Percentiles rank a stretch among this genome's conserved stretches.
Evolutionary conservation across 2,797 vertebrate genomes (phyloP).

Genomic region (Vultur gryphus): DNA sequence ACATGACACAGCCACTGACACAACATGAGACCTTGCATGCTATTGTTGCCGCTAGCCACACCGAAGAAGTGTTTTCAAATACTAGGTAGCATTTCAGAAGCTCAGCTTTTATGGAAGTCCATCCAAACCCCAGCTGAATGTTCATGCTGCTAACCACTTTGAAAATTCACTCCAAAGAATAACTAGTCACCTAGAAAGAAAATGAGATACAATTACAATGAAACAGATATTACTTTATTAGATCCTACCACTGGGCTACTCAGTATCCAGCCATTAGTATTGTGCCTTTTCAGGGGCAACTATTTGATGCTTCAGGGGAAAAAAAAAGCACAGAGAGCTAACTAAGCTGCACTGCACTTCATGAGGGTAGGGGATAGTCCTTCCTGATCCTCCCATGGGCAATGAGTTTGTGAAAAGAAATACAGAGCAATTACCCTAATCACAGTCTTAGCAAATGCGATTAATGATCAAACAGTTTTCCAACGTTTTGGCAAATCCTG

Average conservation of each 20-base stretch:
- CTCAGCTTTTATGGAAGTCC: neutral
- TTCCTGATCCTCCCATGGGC: neutral
- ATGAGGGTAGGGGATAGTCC: neutral
- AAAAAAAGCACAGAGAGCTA: neutral
- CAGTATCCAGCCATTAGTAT: neutral
- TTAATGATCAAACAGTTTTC: conserved; percentile 40
- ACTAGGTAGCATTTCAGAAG: neutral
- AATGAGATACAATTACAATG: neutral
- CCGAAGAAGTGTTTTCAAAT: neutral
- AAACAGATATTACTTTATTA: neutral
- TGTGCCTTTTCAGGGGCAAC: neutral
- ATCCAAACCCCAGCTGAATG: neutral
- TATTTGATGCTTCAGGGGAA: neutral
- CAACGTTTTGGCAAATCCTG: neutral
- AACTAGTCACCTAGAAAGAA: neutral
- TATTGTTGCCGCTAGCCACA: neutral
- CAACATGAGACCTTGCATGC: fast-evolving
- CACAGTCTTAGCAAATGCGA: neutral
- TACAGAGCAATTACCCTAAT: conserved; percentile 27
- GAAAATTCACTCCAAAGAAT: neutral
- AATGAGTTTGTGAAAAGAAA: neutral
- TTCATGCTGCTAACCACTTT: neutral
- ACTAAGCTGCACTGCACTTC: neutral
- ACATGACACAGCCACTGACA: neutral
- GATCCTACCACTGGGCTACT: neutral